Percentiles rank a stretch among this genome's conserved stretches.
Evolutionary conservation across 2,113 vertebrate species (phyloP).

Genomic region (Cacatua alba): DNA sequence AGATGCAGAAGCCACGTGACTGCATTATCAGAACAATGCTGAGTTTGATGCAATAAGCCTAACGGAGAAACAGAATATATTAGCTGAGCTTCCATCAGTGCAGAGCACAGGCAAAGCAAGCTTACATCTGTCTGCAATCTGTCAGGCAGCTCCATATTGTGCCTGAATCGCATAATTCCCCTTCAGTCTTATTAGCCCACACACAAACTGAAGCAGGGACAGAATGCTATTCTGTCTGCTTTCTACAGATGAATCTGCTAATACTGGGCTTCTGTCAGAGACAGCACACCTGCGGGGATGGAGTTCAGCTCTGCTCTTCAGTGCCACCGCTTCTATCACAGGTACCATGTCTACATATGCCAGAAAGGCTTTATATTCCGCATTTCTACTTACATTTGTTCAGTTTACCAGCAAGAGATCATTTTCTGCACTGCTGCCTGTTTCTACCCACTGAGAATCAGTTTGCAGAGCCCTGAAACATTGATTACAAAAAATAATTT

Average conservation of each 20-base stretch:
- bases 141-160: constrained; percentile 31
- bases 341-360: background rate
- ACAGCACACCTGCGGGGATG: background rate
- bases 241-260: background rate
- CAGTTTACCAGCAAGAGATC: background rate
- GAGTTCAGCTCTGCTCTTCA: background rate
- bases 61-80: constrained; percentile 22
- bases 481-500: background rate
- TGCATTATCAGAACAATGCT: constrained; percentile 41
- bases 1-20: background rate
- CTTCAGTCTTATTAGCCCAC: background rate
- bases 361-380: background rate
- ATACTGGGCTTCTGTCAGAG: background rate
- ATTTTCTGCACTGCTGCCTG: background rate
- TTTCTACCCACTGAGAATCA: background rate
- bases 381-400: background rate
- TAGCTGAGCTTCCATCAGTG: constrained; percentile 43
- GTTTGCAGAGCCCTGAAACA: background rate
- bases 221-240: constrained; percentile 12
- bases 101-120: constrained; percentile 28
- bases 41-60: constrained; percentile 44
- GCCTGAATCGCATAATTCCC: background rate
- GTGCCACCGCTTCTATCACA: background rate
- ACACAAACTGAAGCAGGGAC: constrained; percentile 6
- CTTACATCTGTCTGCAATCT: constrained; percentile 62